phyloP scores from a whole-genome alignment of 2,113 vertebrate species.

The Pachypanchax playfairii region DNA sequence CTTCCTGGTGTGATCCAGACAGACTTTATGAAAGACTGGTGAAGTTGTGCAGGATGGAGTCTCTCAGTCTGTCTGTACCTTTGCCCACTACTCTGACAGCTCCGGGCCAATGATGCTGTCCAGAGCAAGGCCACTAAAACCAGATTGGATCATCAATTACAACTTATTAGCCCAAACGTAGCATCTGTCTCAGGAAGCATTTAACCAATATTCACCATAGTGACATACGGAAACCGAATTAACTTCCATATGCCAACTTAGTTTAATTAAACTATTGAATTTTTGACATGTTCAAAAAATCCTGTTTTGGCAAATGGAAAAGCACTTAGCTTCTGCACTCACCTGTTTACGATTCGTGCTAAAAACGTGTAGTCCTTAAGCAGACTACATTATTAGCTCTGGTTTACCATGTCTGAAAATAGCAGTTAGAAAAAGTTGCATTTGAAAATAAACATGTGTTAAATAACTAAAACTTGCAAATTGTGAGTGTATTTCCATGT shows the following conservation, averaged over 20 bases:
- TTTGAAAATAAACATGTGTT: conserved; percentile 38
- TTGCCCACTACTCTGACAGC: conserved; percentile 43
- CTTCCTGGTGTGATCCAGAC: conserved; percentile 37
- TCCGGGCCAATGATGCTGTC: conserved; percentile 65
- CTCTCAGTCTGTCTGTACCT: conserved; percentile 26
- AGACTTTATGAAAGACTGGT: conserved; percentile 33
- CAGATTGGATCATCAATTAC: conserved; percentile 81
- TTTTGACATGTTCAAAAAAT: conserved; percentile 77
- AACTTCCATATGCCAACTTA: conserved; percentile 74
- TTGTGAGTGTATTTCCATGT: conserved; percentile 54
- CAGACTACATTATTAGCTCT: not conserved
- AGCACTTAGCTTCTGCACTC: conserved; percentile 50
- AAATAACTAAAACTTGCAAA: conserved; percentile 47
- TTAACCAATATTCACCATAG: conserved; percentile 77
- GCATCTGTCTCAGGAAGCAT: conserved; percentile 82
- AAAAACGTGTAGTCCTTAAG: no score
- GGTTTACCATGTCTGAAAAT: conserved; percentile 4
- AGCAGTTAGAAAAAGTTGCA: conserved; percentile 12
- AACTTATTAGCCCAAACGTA: conserved; percentile 79
- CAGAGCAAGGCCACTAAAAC: conserved; percentile 74
- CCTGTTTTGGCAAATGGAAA: conserved; percentile 64
- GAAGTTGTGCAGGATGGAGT: conserved; percentile 17
- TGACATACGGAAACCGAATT: conserved; percentile 76
- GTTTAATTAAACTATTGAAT: conserved; percentile 75
- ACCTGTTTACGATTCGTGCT: conserved; percentile 20